Evolutionary conservation across 1,140 invertebrate species (phyloP).

Genomic region (Heliconius hewitsoni): DNA sequence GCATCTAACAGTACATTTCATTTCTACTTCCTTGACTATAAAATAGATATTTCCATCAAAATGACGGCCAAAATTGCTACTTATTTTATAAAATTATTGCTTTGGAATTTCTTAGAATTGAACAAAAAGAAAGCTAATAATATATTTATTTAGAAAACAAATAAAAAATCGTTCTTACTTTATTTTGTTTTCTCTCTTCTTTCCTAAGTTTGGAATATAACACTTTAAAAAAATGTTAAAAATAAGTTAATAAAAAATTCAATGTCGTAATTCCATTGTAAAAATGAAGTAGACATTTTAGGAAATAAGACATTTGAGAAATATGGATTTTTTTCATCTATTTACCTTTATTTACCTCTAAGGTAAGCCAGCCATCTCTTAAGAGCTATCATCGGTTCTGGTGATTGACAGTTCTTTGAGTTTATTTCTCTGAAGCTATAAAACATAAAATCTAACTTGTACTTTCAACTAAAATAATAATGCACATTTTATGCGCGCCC

Average conservation of each 20-base stretch:
- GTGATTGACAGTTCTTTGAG: slow-evolving; percentile 36
- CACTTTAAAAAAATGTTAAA: too few relatives aligned
- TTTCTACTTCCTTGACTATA: slow-evolving; percentile 17
- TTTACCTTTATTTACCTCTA: not conserved
- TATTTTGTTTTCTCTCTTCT: too few relatives aligned
- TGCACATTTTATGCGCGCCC: slow-evolving; percentile 51
- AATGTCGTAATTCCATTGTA: too few relatives aligned
- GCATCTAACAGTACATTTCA: not conserved
- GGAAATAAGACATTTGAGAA: not conserved
- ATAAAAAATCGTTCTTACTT: not conserved
- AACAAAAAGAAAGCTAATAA: not conserved
- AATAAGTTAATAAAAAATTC: not conserved
- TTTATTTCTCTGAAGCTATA: slow-evolving; percentile 48
- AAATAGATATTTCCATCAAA: not conserved
- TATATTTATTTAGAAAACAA: too few relatives aligned
- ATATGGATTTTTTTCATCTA: not conserved
- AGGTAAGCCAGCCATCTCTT: not conserved
- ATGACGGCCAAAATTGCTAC: not conserved
- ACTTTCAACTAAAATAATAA: slow-evolving; percentile 46
- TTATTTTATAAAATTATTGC: not conserved
- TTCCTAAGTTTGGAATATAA: too few relatives aligned
- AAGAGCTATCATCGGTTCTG: not conserved
- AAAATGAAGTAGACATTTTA: not conserved
- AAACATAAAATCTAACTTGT: slow-evolving; percentile 36
- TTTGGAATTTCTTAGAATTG: not conserved